Evolutionary conservation across 2,797 vertebrate genomes (phyloP), one percentile per base, ranked within the genome.

Genomic region (Phrynocephalus guinanensis): DNA sequence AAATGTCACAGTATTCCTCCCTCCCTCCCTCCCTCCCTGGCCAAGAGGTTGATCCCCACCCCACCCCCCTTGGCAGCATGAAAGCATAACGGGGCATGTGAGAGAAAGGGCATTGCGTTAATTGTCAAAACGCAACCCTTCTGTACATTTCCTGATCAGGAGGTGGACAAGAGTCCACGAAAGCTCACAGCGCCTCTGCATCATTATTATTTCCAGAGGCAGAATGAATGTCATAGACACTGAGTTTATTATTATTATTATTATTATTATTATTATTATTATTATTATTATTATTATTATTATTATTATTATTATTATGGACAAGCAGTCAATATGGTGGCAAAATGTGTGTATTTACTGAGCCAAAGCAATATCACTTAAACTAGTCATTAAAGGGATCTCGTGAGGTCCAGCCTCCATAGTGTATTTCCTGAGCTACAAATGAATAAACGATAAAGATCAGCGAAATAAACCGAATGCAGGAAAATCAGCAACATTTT

Each of bases 401-500:
- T 86, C 70, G 33, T 63, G 26, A 48, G 24, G 48, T 44, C 15
- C 33, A 63, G 52, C 44, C 13, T 16, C 16, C 26, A 71, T 28
- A 28, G 28, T 28, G 20, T 80, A 44, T 79, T 80, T 20, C 10
- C 48, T 38, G 50, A 13, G 56, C 9, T 79, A 38, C 72, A 75
- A 63, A 24, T 76, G 52, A 56, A 76, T 66, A 28, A 56, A 28
- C 44, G 22, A 50, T 79, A 48, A 80, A 85, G 84, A 83, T 81
- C 89, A 93, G 63, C 77, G n/a, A 89, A 87, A 92, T 85, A 84
- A 93, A 85, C 24, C 6, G 78, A 87, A 52, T 52, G 52, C 48
- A 11, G 26, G 81, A 38, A 81, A 77, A 78, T 80, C 20, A 11
- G 48, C 86, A 93, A 92, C 73, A 16, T 44, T n/a, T 24, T 72